phyloP scores from a whole-genome alignment of 2,888 invertebrate species.

The Bedellia somnulentella region DNA sequence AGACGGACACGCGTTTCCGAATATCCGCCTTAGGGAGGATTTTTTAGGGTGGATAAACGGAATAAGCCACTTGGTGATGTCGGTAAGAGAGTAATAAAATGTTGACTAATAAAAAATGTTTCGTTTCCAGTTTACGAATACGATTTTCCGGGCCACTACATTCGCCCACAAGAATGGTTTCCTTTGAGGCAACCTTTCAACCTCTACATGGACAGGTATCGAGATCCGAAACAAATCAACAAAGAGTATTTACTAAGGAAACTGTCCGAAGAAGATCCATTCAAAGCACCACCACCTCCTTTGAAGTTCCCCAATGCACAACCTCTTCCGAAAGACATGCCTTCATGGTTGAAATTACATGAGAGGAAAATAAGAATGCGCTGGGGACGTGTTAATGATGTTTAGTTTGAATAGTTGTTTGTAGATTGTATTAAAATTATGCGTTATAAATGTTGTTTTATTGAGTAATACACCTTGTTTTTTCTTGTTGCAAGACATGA shows the following conservation, averaged over 20 bases:
- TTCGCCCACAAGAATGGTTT: constrained; percentile 79
- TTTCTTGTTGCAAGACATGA: too few species aligned
- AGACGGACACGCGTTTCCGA: too few species aligned
- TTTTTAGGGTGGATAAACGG: too few species aligned
- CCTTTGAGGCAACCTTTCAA: constrained; percentile 84
- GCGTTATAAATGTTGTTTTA: too few species aligned
- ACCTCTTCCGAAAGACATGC: constrained; percentile 51
- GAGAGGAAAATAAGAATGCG: constrained; percentile 69
- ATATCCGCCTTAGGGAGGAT: too few species aligned
- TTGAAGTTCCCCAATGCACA: constrained; percentile 76
- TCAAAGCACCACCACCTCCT: constrained; percentile 66
- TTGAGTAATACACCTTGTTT: too few species aligned
- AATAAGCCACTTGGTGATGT: too few species aligned
- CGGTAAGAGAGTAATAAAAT: too few species aligned
- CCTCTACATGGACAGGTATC: constrained; percentile 89
- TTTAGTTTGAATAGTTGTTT: constrained; percentile 25
- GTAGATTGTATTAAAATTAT: neutral
- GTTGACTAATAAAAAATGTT: constrained; percentile 5
- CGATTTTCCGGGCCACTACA: constrained; percentile 78
- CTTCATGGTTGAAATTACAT: constrained; percentile 77
- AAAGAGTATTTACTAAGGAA: constrained; percentile 84
- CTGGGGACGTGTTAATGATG: constrained; percentile 79
- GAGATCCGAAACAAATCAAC: constrained; percentile 87
- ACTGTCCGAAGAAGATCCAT: constrained; percentile 80
- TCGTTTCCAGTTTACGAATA: constrained; percentile 78